Conservation (phyloP, 2,888 invertebrate species). For the Pseudococcus viburni region DNA sequence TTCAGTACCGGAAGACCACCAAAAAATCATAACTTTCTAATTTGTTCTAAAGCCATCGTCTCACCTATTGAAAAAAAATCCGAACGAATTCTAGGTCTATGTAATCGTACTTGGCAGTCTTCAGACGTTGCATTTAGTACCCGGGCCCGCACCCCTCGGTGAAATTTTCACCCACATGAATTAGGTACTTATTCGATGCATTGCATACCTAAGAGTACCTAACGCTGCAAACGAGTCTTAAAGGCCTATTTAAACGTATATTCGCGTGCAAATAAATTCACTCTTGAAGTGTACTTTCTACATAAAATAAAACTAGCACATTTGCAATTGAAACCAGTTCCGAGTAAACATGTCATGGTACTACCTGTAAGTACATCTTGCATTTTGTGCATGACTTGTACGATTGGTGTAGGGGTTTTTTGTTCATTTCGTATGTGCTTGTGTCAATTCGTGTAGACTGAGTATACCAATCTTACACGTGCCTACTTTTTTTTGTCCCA, state of each 20-base stretch:
- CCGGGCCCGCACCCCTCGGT: not conserved
- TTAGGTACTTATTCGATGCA: not conserved
- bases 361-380: not conserved
- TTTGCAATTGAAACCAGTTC: not conserved
- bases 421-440: too few species aligned
- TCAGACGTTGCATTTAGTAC: not conserved
- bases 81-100: not conserved
- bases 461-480: too few species aligned
- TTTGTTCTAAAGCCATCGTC: not conserved
- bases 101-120: not conserved
- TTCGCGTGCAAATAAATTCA: conserved; percentile 1
- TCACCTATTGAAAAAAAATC: not conserved
- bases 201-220: not conserved
- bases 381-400: too few species aligned
- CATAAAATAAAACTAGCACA: not conserved
- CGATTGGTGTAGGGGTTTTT: too few species aligned
- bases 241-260: not conserved
- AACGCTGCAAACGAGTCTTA: not conserved
- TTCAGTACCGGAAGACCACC: too few species aligned
- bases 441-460: too few species aligned
- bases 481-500: too few species aligned
- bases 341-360: not conserved
- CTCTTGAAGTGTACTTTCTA: not conserved
- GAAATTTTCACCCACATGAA: not conserved
- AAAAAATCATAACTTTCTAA: not conserved